phyloP scores from a whole-genome alignment of 2,888 invertebrate genomes.

The Thereva unica region DNA sequence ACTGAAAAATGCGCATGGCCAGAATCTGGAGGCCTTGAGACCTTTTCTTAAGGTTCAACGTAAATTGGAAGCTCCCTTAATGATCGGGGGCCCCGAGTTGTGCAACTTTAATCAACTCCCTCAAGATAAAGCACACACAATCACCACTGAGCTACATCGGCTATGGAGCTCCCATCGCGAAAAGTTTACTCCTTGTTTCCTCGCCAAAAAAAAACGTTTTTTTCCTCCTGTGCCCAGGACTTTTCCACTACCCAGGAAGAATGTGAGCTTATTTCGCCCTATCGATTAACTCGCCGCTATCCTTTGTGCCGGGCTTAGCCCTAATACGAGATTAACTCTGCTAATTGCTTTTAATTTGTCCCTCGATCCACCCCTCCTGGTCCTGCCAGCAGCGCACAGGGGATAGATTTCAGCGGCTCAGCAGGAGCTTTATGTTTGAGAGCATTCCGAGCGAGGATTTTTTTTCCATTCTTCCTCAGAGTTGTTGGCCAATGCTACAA shows the following conservation, averaged over 20 bases:
- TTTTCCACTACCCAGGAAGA: background rate
- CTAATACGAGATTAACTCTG: conserved; percentile 22
- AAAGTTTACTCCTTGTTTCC: too few species aligned
- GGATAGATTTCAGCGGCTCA: background rate
- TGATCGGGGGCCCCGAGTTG: too few species aligned
- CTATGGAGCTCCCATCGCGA: too few species aligned
- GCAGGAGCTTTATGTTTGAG: background rate
- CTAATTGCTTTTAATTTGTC: conserved; percentile 28
- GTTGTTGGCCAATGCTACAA: too few species aligned
- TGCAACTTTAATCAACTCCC: too few species aligned
- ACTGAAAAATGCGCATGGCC: conserved; percentile 14
- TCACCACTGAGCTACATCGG: too few species aligned
- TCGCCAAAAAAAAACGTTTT: too few species aligned
- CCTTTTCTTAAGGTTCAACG: too few species aligned
- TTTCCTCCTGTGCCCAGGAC: too few species aligned
- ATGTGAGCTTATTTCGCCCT: conserved; percentile 18
- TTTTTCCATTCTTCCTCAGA: background rate
- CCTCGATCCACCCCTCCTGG: background rate
- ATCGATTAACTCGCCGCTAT: conserved; percentile 12
- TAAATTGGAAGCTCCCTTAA: too few species aligned
- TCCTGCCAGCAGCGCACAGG: background rate
- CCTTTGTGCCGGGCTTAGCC: background rate
- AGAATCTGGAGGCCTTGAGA: background rate
- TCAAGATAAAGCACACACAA: too few species aligned
- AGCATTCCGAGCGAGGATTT: background rate